phyloP scores from a whole-genome alignment of 1,140 invertebrate genomes.

The Maniola jurtina region DNA sequence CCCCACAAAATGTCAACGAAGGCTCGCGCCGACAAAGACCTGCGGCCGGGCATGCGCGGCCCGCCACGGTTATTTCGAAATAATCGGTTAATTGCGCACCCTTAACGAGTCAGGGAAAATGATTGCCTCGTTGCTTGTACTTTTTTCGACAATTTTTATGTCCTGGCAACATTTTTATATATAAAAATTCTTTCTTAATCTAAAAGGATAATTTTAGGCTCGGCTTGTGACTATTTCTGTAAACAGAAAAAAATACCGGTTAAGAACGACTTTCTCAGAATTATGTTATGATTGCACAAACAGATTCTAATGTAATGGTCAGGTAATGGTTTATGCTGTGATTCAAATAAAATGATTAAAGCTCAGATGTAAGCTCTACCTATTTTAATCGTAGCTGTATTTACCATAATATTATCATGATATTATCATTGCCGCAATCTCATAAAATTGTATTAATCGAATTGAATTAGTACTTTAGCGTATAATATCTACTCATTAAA shows the following conservation, averaged over 20 bases:
- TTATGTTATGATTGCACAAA: too few species aligned
- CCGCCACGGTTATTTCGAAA: constrained; percentile 60
- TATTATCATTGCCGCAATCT: not conserved
- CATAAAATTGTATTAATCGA: constrained; percentile 4
- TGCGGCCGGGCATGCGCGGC: constrained; percentile 42
- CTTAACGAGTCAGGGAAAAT: constrained; percentile 48
- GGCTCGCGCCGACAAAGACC: constrained; percentile 59
- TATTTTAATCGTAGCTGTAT: too few species aligned
- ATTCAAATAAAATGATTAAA: too few species aligned
- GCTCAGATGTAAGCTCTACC: too few species aligned
- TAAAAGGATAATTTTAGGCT: constrained; percentile 15
- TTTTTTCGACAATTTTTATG: constrained; percentile 31
- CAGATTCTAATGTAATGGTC: not conserved
- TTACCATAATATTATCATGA: too few species aligned
- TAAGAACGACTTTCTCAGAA: too few species aligned
- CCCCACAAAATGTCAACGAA: constrained; percentile 74
- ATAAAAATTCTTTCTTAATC: constrained; percentile 15
- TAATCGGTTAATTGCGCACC: constrained; percentile 71
- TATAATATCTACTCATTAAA: constrained; percentile 2
- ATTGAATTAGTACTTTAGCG: not conserved
- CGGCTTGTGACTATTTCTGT: constrained; percentile 6
- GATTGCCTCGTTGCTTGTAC: constrained; percentile 30
- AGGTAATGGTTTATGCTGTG: too few species aligned
- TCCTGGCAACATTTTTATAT: constrained; percentile 26
- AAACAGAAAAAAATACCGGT: not conserved